Evolutionary conservation across 1,140 invertebrate species (phyloP).

Genomic region (Euwallacea fornicatus): DNA sequence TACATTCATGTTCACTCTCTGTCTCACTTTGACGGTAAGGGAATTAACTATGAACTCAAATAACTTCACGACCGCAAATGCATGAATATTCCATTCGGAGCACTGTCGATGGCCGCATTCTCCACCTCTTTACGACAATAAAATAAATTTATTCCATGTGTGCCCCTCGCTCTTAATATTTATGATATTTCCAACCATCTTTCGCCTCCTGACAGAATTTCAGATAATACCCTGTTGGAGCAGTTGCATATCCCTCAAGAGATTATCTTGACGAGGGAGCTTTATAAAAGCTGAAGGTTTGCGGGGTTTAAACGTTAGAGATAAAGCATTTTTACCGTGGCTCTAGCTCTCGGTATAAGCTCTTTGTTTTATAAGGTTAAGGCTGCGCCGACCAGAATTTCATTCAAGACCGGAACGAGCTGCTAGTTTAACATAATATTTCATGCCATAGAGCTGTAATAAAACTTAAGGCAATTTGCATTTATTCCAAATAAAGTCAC

Average conservation of each 20-base stretch:
- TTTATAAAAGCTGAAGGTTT: conserved; percentile 1
- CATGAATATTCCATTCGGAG: neutral
- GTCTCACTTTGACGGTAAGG: conserved; percentile 42
- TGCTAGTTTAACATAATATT: too few species aligned
- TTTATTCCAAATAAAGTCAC: too few species aligned
- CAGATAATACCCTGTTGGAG: conserved; percentile 14
- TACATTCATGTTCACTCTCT: conserved; percentile 45
- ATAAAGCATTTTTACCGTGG: too few species aligned
- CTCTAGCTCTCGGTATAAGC: too few species aligned
- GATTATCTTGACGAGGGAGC: conserved; percentile 15
- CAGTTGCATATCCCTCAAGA: conserved; percentile 15
- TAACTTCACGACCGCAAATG: neutral
- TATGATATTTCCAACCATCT: conserved; percentile 13
- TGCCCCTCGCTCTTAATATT: conserved; percentile 15
- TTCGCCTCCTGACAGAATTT: conserved; percentile 6
- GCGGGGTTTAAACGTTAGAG: neutral
- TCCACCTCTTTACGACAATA: neutral
- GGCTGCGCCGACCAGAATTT: too few species aligned
- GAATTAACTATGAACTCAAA: neutral
- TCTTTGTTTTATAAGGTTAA: too few species aligned
- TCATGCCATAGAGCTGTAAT: too few species aligned
- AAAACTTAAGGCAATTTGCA: too few species aligned
- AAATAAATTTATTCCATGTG: conserved; percentile 3
- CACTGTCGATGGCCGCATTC: too few species aligned
- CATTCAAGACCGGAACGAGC: too few species aligned